phyloP scores from a whole-genome alignment of 2,888 invertebrate genomes.

The Lepeophtheirus nordmannii region DNA sequence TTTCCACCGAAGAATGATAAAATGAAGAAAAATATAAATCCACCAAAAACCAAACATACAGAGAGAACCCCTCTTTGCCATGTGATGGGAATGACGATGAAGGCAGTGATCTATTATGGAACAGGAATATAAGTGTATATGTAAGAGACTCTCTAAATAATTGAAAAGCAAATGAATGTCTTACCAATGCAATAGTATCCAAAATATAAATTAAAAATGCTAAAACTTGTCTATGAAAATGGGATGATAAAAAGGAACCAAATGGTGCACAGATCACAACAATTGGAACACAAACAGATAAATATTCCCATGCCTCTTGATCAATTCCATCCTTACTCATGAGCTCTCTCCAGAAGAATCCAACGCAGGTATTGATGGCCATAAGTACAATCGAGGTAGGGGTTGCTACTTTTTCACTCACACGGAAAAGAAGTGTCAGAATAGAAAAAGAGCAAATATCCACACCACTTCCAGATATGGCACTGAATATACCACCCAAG shows the following conservation, averaged over 20 bases:
- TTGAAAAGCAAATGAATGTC: neutral
- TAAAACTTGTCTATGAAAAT: slow-evolving; percentile 23
- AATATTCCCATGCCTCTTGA: slow-evolving; percentile 11
- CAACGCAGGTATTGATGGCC: slow-evolving; percentile 24
- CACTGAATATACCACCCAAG: slow-evolving; percentile 22
- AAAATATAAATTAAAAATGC: slow-evolving; percentile 21
- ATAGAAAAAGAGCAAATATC: slow-evolving; percentile 24
- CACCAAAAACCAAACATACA: slow-evolving; percentile 13
- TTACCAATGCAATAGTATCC: slow-evolving; percentile 21
- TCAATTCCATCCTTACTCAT: slow-evolving; percentile 14
- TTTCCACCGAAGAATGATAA: slow-evolving; percentile 14
- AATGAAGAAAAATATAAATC: slow-evolving; percentile 17
- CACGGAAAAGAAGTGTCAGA: slow-evolving; percentile 21
- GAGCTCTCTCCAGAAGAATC: slow-evolving; percentile 20
- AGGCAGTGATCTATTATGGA: slow-evolving; percentile 17
- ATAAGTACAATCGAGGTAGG: slow-evolving; percentile 19
- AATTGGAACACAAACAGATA: slow-evolving; percentile 17
- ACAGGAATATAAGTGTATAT: neutral
- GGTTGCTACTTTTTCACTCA: slow-evolving; percentile 24
- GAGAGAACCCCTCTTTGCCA: slow-evolving; percentile 8
- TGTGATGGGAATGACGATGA: slow-evolving; percentile 21
- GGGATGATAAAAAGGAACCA: slow-evolving; percentile 18
- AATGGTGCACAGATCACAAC: slow-evolving; percentile 21
- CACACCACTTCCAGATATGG: slow-evolving; percentile 23
- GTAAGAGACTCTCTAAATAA: no score